Percentiles rank a stretch among this genome's conserved stretches.
phyloP scores from a whole-genome alignment of 2,797 vertebrate species.

The Tapera naevia region DNA sequence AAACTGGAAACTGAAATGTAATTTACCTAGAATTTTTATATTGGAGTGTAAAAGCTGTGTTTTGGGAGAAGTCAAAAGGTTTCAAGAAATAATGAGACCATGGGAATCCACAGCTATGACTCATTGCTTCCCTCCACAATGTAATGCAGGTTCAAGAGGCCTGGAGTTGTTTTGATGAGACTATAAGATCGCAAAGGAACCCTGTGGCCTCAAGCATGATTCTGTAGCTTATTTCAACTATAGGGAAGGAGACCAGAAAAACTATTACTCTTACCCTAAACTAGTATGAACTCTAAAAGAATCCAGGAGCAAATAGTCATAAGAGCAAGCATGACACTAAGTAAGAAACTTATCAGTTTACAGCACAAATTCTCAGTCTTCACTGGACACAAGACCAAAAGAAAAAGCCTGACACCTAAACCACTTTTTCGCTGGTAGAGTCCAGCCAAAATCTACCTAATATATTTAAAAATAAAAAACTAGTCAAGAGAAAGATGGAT shows the following conservation, averaged over 20 bases:
- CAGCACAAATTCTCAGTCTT: background rate
- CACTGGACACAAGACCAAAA: background rate
- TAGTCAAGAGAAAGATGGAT: background rate
- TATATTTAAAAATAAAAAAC: background rate
- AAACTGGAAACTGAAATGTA: background rate
- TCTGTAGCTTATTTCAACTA: background rate
- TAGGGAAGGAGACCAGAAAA: background rate
- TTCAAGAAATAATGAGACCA: background rate
- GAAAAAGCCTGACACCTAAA: background rate
- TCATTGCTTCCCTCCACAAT: background rate
- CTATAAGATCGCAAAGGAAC: background rate
- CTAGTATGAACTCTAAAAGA: background rate
- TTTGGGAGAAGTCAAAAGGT: background rate
- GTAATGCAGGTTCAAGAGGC: background rate
- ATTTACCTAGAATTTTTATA: background rate
- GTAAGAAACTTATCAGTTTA: background rate
- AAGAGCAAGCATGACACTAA: background rate
- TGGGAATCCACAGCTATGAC: background rate
- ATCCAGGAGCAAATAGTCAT: background rate
- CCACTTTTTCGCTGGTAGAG: background rate
- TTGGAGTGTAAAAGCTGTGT: background rate
- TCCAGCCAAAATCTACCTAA: background rate
- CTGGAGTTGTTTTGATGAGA: background rate
- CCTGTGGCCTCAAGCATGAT: background rate
- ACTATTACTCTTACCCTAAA: background rate